phyloP scores from a whole-genome alignment of 2,797 vertebrate species.

The Chrosomus eos region DNA sequence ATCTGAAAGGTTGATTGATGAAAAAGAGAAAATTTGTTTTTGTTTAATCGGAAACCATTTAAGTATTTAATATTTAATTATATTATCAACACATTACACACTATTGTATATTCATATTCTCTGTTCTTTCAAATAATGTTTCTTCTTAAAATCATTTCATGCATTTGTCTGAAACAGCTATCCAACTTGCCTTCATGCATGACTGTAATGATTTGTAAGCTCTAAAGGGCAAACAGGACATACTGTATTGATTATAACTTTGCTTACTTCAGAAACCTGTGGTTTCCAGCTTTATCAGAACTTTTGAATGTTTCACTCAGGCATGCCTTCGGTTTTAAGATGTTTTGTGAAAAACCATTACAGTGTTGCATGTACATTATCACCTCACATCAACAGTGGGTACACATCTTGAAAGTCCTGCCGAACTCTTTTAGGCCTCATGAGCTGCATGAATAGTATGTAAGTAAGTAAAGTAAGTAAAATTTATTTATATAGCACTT shows the following conservation, averaged over 20 bases:
- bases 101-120: too few species aligned
- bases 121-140: neutral
- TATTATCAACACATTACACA: too few species aligned
- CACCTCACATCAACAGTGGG: neutral
- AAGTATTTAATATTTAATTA: too few species aligned
- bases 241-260: neutral
- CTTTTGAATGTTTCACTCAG: neutral
- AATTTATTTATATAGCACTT: too few species aligned
- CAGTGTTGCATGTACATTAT: neutral
- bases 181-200: neutral
- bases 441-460: neutral
- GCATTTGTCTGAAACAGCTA: neutral
- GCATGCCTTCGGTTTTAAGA: neutral
- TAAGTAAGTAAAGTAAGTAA: too few species aligned
- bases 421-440: neutral
- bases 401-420: neutral
- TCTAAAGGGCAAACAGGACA: constrained; percentile 1
- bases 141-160: neutral
- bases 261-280: neutral
- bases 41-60: neutral
- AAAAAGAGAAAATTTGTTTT: neutral
- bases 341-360: neutral
- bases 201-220: neutral
- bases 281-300: neutral
- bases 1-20: neutral